Percentiles rank a stretch among this genome's conserved stretches.
Evolutionary conservation across 2,888 invertebrate genomes (phyloP).

Genomic region (Erebia aethiops): DNA sequence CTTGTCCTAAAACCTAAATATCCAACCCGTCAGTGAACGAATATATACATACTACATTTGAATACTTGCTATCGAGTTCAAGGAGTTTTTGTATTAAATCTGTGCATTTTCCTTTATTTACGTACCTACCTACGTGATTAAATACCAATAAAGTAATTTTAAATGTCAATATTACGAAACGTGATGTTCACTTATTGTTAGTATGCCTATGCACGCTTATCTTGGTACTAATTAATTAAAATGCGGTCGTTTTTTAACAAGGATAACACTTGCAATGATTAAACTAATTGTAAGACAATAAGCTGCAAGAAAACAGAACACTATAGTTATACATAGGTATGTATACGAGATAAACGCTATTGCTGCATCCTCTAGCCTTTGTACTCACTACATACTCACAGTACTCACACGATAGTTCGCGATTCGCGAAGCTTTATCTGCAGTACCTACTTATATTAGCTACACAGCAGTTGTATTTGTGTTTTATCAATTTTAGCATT

Average conservation of each 20-base stretch:
- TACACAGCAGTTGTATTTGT: no score
- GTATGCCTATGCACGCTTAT: not conserved
- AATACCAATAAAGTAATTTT: constrained; percentile 5
- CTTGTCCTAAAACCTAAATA: constrained; percentile 61
- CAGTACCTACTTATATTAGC: no score
- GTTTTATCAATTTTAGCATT: no score
- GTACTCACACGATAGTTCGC: not conserved
- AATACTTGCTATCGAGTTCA: constrained; percentile 65
- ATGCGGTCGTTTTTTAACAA: not conserved
- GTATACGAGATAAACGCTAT: not conserved
- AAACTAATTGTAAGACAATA: not conserved
- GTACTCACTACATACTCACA: no score
- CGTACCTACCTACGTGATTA: not conserved
- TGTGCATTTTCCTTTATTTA: constrained; percentile 23
- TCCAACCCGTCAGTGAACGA: constrained; percentile 41
- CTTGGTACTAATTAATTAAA: not conserved
- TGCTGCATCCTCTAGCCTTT: not conserved
- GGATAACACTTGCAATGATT: not conserved
- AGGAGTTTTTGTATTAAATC: constrained; percentile 49
- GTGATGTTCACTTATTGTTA: not conserved
- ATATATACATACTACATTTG: constrained; percentile 52
- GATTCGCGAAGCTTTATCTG: no score
- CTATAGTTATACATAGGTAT: not conserved
- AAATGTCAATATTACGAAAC: constrained; percentile 9
- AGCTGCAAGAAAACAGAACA: not conserved